Evolutionary conservation across 2,113 vertebrate genomes (phyloP).

Genomic region (Oxyruncus cristatus): DNA sequence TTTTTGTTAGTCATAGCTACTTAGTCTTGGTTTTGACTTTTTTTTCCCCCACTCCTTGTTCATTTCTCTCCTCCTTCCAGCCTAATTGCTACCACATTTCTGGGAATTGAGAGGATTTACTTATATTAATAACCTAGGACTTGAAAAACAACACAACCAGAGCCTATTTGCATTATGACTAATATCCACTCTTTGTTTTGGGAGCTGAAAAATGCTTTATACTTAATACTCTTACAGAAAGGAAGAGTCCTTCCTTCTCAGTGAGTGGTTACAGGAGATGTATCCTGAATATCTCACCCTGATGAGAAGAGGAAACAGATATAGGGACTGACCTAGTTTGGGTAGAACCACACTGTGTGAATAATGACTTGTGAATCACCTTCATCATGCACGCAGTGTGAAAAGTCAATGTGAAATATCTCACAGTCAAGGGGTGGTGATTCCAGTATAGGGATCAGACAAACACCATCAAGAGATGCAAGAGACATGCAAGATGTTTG

Average conservation of each 20-base stretch:
- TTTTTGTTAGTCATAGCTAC: not conserved
- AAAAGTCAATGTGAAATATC: not conserved
- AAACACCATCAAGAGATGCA: not conserved
- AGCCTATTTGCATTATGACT: slow-evolving; percentile 13
- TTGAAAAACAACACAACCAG: not conserved
- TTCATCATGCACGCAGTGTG: not conserved
- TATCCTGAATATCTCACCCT: not conserved
- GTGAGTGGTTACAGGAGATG: not conserved
- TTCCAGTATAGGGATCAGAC: not conserved
- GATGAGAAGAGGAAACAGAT: not conserved
- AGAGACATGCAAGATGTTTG: not conserved
- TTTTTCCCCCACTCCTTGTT: not conserved
- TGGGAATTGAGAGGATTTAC: not conserved
- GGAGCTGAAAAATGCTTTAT: not conserved
- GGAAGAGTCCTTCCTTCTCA: not conserved
- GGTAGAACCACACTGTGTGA: not conserved
- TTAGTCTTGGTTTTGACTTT: not conserved
- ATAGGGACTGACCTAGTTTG: not conserved
- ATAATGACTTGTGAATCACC: not conserved
- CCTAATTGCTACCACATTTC: slow-evolving; percentile 1
- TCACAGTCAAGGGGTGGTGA: not conserved
- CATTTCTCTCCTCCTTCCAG: not conserved
- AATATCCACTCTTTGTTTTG: slow-evolving; percentile 37
- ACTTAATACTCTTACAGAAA: not conserved
- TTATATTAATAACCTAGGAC: not conserved